Percentiles rank a stretch among this genome's conserved stretches.
phyloP scores from a whole-genome alignment of 2,797 vertebrate species.

The Sandelia bainsii region DNA sequence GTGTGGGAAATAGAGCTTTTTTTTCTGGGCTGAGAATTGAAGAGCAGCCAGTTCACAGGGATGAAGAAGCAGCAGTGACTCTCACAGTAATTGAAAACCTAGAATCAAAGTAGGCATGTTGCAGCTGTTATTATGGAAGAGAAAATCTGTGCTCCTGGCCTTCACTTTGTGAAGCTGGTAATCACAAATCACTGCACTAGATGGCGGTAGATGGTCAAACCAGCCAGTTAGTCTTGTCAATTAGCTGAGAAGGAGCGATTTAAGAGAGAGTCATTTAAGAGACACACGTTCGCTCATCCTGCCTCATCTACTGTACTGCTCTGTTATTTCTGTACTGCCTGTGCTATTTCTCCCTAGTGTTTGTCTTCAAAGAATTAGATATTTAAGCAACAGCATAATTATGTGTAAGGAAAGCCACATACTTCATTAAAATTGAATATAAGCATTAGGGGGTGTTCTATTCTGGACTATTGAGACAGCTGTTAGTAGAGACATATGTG shows the following conservation, averaged over 20 bases:
- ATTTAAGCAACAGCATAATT: neutral
- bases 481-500: neutral
- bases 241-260: conserved; percentile 33
- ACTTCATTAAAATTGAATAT: conserved; percentile 1
- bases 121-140: neutral
- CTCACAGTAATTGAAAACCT: conserved; percentile 8
- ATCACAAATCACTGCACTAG: conserved; percentile 70
- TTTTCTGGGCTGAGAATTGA: neutral
- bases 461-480: neutral
- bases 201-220: conserved; percentile 75
- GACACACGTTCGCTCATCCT: neutral
- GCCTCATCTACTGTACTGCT: neutral
- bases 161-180: conserved; percentile 14
- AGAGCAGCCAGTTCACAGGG: neutral
- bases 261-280: neutral
- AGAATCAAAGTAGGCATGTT: conserved; percentile 27
- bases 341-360: neutral
- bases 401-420: neutral
- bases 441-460: neutral
- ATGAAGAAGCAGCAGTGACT: neutral
- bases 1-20: neutral
- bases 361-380: conserved; percentile 8
- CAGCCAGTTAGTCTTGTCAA: conserved; percentile 30
- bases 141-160: neutral
- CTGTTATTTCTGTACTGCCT: neutral